Evolutionary conservation across 1,140 invertebrate genomes (phyloP), one percentile per base, ranked within the genome.

Genomic region (Bombus cullumanus): DNA sequence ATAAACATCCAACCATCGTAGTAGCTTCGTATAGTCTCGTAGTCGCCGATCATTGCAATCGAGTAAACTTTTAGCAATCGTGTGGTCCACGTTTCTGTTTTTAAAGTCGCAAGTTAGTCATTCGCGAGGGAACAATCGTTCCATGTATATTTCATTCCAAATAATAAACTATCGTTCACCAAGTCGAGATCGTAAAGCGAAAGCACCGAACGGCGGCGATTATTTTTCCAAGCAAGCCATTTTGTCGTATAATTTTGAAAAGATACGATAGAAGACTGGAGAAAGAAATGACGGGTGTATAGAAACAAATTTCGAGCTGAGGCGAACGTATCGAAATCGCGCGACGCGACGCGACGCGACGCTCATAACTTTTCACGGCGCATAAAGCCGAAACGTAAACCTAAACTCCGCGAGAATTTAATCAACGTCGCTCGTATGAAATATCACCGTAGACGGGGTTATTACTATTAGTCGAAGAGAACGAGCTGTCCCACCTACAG

Each of bases 391-490:
- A 84, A 84, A 72, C 82, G 78, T 84, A 79, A 84, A 84, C 82
- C 75, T 28, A 41, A 85, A 85, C 68, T 80, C 31, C 41, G 68
- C 76, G 76, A 74, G 77, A 85, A 89, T 89, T 89, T 88, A 88
- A 89, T 89, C 87, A 82, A 89, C 85, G 88, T 89, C 81, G 78
- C 53, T 31, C 64, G 62, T 47, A 74, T 69, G 83, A 89, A 78
- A 89, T 89, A 89, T 81, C 72, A 47, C 64, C 83, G 59, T 59
- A 72, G 83, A 89, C 88, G 9, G 87, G 76, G 85, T 89, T 88
- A 88, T 85, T 85, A 57, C 68, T 85, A 88, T 89, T 88, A 89
- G 81, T 62, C 68, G 88, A 69, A 86, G 87, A 89, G 88, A 82
- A 69, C 81, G 18, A 74, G 53, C 31, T 62, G 75, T 86, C 79